A percentile compares a stretch with the other conserved stretches of the same genome.
phyloP scores from a whole-genome alignment of 2,797 vertebrate genomes.

The Iguana delicatissima region DNA sequence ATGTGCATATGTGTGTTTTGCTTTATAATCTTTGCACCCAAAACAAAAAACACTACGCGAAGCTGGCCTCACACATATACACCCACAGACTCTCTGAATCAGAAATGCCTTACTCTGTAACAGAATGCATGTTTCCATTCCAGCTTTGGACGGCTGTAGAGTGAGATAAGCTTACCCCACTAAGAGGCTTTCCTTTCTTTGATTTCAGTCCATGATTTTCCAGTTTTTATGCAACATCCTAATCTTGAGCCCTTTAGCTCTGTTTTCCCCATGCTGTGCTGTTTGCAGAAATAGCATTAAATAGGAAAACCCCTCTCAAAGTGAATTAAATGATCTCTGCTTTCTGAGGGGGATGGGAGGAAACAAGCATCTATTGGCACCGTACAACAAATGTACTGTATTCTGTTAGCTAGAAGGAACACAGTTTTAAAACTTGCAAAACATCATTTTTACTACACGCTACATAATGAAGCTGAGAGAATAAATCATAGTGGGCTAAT shows the following conservation, averaged over 20 bases:
- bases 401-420: slow-evolving; percentile 74
- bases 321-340: slow-evolving; percentile 58
- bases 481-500: slow-evolving; percentile 65
- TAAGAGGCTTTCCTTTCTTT: slow-evolving; percentile 73
- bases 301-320: slow-evolving; percentile 61
- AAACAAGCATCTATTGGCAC: slow-evolving; percentile 64
- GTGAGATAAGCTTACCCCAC: slow-evolving; percentile 67
- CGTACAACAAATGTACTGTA: slow-evolving; percentile 54
- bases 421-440: slow-evolving; percentile 66
- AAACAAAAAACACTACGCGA: not conserved
- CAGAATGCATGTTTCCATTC: slow-evolving; percentile 58
- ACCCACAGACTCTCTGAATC: slow-evolving; percentile 50
- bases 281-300: slow-evolving; percentile 69
- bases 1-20: not conserved
- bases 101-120: slow-evolving; percentile 48
- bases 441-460: slow-evolving; percentile 54
- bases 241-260: slow-evolving; percentile 66
- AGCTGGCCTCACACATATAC: not conserved
- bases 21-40: not conserved
- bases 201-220: slow-evolving; percentile 63
- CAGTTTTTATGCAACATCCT: slow-evolving; percentile 69
- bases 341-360: slow-evolving; percentile 43
- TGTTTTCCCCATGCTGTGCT: slow-evolving; percentile 57
- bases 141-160: slow-evolving; percentile 46
- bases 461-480: slow-evolving; percentile 61